Conservation (phyloP, 1,140 invertebrate species). For the Bathynomus jamesi region DNA sequence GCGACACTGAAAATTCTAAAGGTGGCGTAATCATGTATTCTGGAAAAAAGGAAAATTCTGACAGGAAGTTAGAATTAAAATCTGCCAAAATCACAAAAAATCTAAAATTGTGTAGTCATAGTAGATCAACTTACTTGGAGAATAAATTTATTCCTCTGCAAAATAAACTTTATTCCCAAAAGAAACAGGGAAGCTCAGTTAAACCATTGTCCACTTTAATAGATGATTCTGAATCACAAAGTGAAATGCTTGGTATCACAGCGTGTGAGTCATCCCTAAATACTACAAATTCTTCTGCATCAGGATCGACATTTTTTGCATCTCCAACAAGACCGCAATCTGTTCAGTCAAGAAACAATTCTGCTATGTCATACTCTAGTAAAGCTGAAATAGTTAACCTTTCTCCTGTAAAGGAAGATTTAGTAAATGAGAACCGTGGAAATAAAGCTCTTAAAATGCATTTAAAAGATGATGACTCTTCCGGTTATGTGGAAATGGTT, state of each 20-base stretch:
- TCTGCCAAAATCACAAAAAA: neutral
- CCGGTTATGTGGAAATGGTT: neutral
- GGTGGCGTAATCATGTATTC: neutral
- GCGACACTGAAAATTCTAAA: neutral
- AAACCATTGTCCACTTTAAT: too few relatives aligned
- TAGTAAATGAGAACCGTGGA: too few relatives aligned
- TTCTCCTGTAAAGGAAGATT: too few relatives aligned
- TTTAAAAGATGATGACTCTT: too few relatives aligned
- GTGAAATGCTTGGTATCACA: neutral
- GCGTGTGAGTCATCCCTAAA: neutral
- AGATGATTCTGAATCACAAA: neutral
- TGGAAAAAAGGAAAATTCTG: neutral
- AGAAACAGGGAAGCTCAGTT: neutral
- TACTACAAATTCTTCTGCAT: neutral
- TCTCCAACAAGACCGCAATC: too few relatives aligned
- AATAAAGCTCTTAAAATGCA: too few relatives aligned
- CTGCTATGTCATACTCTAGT: too few relatives aligned
- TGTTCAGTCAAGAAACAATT: too few relatives aligned
- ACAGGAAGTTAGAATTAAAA: neutral
- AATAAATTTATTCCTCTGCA: neutral
- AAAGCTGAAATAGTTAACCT: too few relatives aligned
- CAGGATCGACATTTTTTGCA: neutral
- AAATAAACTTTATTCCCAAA: neutral
- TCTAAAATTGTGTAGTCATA: neutral
- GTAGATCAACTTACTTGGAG: neutral